phyloP scores from a whole-genome alignment of 37 sponge, comb jelly and placozoan species.

The Mnemiopsis leidyi region DNA sequence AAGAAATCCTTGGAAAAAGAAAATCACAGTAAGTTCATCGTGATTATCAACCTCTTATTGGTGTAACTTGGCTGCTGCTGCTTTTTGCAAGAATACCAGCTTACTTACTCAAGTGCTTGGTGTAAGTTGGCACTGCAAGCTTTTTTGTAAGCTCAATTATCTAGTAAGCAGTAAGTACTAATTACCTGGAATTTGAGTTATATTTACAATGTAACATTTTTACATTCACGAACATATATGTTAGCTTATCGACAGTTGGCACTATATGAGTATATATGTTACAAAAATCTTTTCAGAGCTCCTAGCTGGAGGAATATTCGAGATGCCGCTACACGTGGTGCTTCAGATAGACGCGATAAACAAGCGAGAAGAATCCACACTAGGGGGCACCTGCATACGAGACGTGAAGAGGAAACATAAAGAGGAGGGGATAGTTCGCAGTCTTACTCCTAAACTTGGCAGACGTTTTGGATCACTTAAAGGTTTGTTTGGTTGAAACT shows the following conservation, averaged over 20 bases:
- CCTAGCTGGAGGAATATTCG: conserved; percentile 25
- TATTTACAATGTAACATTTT: too few relatives aligned
- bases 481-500: neutral
- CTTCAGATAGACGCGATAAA: conserved; percentile 31
- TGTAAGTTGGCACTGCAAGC: too few relatives aligned
- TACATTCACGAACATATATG: too few relatives aligned
- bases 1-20: conserved; percentile 9
- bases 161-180: too few relatives aligned
- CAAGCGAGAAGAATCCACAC: neutral
- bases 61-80: too few relatives aligned
- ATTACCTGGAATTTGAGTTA: too few relatives aligned
- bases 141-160: too few relatives aligned
- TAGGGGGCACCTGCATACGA: neutral
- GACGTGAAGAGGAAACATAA: neutral
- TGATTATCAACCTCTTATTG: too few relatives aligned
- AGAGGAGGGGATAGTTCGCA: neutral
- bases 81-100: too few relatives aligned
- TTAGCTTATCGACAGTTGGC: too few relatives aligned
- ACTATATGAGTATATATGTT: too few relatives aligned
- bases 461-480: conserved; percentile 8
- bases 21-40: conserved; percentile 41
- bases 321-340: conserved; percentile 15
- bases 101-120: too few relatives aligned
- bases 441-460: neutral
- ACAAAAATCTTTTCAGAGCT: neutral